Base-by-base conservation (phyloP, 2,797 vertebrate species). In the Caiman crocodilus region DNA sequence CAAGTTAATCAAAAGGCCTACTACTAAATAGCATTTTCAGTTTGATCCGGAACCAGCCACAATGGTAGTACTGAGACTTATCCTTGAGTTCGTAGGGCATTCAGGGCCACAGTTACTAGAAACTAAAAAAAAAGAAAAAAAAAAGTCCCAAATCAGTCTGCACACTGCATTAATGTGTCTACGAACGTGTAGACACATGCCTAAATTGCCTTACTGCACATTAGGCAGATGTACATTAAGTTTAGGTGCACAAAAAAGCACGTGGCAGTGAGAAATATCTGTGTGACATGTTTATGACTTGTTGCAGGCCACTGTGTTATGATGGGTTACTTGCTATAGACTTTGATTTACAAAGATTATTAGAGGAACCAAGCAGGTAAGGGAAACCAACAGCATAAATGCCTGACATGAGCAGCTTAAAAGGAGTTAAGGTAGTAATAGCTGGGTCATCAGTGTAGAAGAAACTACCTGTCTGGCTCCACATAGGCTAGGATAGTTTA, bases 371-470 rank as follows among this genome's bases (percentile, higher is more conserved):
- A 85, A 78, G 28, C 0, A 1, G 26, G 50, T 10, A 81, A 63
- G 8, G 21, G 76, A 90, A 94, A 75, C 18, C 3, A 1, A 81
- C 85, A 76, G 13, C 3, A 71, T 61, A 87, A 65, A 59, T 3
- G 10, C 16, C 61, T 76, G 21, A 5, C 85, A 7, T 75, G 80
- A 93, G 64, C 28, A 90, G 87, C 9, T 86, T 85, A 21, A 65
- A 78, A 73, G 3, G 12, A 90, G 56, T 65, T 91, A 78, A 35
- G 78, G 75, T 56, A 77, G 60, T 7, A 90, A 89, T 93, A 89
- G 1, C 2, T 71, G 50, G 89, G 16, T 5, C 79, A 64, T 21
- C 32, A 87, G 77, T 5, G 89, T 20, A 71, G 21, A 89, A 5
- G 2, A 84, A 95, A 35, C 5, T 23, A 60, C 28, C 13, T 1